Percentiles rank a stretch among this genome's conserved stretches.
Evolutionary conservation across 2,797 vertebrate species (phyloP).

Genomic region (Sebastes aleutianus): DNA sequence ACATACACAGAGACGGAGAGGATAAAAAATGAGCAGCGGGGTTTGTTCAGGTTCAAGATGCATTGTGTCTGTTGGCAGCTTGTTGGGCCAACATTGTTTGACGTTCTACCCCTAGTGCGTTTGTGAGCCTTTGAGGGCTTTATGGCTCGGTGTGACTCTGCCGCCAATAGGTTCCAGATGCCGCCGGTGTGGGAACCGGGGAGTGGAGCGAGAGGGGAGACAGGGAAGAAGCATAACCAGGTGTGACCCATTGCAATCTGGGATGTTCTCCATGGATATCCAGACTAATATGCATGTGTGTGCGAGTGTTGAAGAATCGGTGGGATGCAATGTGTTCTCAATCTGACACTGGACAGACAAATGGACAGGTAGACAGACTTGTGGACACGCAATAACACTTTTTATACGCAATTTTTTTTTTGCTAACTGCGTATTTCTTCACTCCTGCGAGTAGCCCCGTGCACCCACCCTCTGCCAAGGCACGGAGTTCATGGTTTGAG

Average conservation of each 20-base stretch:
- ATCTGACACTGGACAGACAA: conserved; percentile 54
- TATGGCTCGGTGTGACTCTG: conserved; percentile 84
- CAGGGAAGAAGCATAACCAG: conserved; percentile 79
- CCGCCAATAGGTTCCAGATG: conserved; percentile 85
- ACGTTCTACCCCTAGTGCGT: conserved; percentile 80
- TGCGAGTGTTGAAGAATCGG: conserved; percentile 36
- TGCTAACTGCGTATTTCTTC: conserved; percentile 30
- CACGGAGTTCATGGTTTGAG: conserved; percentile 79
- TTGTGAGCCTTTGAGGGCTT: conserved; percentile 84
- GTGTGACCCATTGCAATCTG: conserved; percentile 81
- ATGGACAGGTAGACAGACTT: conserved; percentile 46
- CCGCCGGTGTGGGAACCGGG: conserved; percentile 80
- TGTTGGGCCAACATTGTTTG: conserved; percentile 79
- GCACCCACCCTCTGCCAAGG: conserved; percentile 72
- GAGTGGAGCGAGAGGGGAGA: conserved; percentile 60
- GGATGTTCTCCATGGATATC: conserved; percentile 76
- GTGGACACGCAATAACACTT: conserved; percentile 48
- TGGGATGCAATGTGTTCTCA: conserved; percentile 53
- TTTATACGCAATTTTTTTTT: conserved; percentile 21
- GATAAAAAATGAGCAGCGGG: conserved; percentile 76
- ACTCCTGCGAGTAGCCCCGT: conserved; percentile 54
- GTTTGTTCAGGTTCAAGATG: conserved; percentile 82
- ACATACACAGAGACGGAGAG: conserved; percentile 67
- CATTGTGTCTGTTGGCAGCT: conserved; percentile 81
- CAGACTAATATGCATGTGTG: conserved; percentile 51